Percentiles rank a stretch among this genome's conserved stretches.
These are phyloP conservation scores for Nixonia krombeini DNA, from an alignment of 1,140 invertebrate genomes.

Conservation along the genomic window DNA sequence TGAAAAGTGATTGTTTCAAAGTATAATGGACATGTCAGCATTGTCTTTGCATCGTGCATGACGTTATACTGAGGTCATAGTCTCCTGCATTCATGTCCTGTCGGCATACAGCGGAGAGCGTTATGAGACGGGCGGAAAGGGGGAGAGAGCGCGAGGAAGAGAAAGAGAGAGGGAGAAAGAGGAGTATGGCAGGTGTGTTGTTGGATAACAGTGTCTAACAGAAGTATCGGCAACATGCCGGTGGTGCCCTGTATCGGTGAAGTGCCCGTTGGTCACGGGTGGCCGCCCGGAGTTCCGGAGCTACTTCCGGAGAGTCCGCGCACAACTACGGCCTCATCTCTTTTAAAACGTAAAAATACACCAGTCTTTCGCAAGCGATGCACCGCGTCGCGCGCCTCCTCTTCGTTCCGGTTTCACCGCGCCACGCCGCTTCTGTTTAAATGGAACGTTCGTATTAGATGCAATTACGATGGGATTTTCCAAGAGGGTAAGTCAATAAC, in stretches of 20 bases:
- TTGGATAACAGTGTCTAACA: conserved; percentile 51
- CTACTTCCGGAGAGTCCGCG: conserved; percentile 65
- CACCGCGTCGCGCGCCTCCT: conserved; percentile 8
- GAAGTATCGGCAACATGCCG: too few relatives aligned
- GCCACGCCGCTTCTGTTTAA: background rate
- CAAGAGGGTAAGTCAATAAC: conserved; percentile 56
- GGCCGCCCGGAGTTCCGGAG: conserved; percentile 68
- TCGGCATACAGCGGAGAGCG: background rate
- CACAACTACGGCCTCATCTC: conserved; percentile 63
- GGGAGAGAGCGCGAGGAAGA: too few relatives aligned
- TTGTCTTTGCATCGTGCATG: too few relatives aligned
- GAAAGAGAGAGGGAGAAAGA: conserved; percentile 2
- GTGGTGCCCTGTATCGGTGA: conserved; percentile 55
- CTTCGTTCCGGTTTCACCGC: background rate
- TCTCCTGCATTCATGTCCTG: background rate
- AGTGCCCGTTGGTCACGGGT: conserved; percentile 65
- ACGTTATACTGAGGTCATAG: too few relatives aligned
- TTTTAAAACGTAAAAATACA: conserved; percentile 55
- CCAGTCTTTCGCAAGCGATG: conserved; percentile 49
- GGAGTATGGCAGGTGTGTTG: conserved; percentile 51
- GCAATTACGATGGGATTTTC: conserved; percentile 60
- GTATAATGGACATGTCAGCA: too few relatives aligned
- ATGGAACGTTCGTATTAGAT: conserved; percentile 9
- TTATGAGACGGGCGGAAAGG: conserved; percentile 19
- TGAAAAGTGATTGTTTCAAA: too few relatives aligned